These are phyloP conservation scores for Vulpes ferrilata DNA, from an alignment of 2,113 vertebrate genomes.

Conservation along the genomic window DNA sequence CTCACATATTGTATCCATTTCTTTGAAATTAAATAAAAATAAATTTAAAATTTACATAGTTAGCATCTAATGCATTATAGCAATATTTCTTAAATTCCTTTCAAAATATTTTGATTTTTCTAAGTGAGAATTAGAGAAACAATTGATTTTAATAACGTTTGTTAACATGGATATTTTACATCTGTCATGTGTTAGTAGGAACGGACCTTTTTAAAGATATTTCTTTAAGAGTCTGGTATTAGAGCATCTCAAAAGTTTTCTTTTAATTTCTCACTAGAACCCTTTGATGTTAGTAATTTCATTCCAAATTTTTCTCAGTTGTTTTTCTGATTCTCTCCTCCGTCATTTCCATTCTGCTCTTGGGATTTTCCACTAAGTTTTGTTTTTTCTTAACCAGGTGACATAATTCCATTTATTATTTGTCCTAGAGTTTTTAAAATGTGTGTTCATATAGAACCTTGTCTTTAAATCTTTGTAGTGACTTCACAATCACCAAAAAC, in stretches of 20 bases:
- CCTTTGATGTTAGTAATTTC: background rate
- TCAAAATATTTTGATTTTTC: background rate
- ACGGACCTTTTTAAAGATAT: background rate
- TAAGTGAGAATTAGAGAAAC: background rate
- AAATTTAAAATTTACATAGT: background rate
- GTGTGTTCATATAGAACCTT: background rate
- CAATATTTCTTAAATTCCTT: background rate
- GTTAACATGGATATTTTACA: background rate
- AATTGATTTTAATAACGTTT: background rate
- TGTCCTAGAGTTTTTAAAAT: background rate
- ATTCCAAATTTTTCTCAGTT: background rate
- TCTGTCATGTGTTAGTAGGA: background rate
- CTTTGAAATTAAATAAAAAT: background rate
- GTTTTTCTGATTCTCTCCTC: background rate
- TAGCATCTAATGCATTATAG: fast-evolving
- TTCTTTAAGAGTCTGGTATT: background rate
- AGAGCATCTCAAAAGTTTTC: background rate
- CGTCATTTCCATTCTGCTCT: background rate
- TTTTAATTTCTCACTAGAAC: background rate
- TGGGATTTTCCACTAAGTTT: background rate
- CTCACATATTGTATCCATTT: background rate
- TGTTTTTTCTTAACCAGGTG: background rate
- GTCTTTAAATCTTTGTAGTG: background rate
- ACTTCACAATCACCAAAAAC: background rate
- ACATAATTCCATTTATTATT: background rate